Conservation (phyloP, 2,797 vertebrate genomes). For the Dromococcyx pavoninus region DNA sequence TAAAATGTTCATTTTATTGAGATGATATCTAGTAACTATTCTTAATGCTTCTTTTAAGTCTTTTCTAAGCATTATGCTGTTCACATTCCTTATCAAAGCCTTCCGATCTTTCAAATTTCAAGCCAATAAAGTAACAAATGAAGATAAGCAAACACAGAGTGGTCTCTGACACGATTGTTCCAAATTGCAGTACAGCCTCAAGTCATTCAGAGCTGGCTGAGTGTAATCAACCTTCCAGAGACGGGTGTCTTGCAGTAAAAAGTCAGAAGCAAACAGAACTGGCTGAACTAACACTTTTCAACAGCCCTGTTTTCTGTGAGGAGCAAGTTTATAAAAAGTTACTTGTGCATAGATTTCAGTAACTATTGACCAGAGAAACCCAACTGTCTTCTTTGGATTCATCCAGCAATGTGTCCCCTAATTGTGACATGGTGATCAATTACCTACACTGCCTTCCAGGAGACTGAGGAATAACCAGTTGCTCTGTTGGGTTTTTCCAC, state of each 20-base stretch:
- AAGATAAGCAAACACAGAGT: not conserved
- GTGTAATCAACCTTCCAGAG: not conserved
- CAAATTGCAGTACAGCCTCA: not conserved
- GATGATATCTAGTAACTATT: not conserved
- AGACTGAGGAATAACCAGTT: not conserved
- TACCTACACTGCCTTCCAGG: not conserved
- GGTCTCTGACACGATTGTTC: not conserved
- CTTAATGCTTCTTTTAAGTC: not conserved
- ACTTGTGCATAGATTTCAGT: not conserved
- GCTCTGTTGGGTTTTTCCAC: not conserved
- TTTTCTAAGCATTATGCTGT: not conserved
- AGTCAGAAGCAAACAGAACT: not conserved
- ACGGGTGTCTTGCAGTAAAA: not conserved
- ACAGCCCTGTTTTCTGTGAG: not conserved
- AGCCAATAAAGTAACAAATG: not conserved
- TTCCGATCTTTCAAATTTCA: not conserved
- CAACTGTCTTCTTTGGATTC: not conserved
- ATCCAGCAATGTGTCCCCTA: not conserved
- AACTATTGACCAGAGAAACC: not conserved
- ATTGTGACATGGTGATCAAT: not conserved
- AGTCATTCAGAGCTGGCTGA: not conserved
- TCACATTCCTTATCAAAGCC: not conserved
- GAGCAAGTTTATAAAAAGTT: not conserved
- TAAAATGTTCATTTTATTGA: not conserved
- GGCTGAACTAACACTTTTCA: not conserved